Conservation (phyloP, 1,140 invertebrate genomes). For the Ephestia elutella region DNA sequence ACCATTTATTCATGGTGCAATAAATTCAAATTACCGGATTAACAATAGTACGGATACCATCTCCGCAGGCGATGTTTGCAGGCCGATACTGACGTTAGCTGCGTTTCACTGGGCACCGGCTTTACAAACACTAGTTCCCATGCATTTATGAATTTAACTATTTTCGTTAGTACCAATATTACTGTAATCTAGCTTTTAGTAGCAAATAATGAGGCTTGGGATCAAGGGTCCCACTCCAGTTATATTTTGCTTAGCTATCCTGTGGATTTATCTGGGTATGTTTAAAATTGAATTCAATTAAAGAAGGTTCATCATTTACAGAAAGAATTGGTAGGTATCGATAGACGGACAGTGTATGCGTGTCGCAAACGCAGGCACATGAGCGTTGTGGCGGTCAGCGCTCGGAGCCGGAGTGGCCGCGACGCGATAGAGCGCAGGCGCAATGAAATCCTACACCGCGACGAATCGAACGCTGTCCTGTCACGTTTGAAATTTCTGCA, state of each 20-base stretch:
- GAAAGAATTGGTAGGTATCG: constrained; percentile 51
- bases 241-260: not conserved
- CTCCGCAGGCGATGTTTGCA: constrained; percentile 37
- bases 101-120: constrained; percentile 10
- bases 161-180: not conserved
- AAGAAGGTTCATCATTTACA: constrained; percentile 41
- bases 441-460: constrained; percentile 71
- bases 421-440: constrained; percentile 57
- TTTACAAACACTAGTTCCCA: constrained; percentile 1
- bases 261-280: not conserved
- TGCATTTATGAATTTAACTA: constrained; percentile 4
- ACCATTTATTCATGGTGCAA: constrained; percentile 70
- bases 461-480: constrained; percentile 70
- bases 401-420: constrained; percentile 23
- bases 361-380: constrained; percentile 37
- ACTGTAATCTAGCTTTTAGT: not conserved
- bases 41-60: constrained; percentile 69
- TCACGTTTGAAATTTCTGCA: constrained; percentile 69
- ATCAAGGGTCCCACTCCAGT: not conserved
- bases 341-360: constrained; percentile 49
- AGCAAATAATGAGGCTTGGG: not conserved
- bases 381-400: constrained; percentile 36
- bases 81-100: constrained; percentile 35
- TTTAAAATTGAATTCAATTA: constrained; percentile 36
- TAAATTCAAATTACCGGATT: constrained; percentile 73